Evolutionary conservation across 1,140 invertebrate species (phyloP), one percentile per base, ranked within the genome.

Genomic region (Drosophila murphyi): DNA sequence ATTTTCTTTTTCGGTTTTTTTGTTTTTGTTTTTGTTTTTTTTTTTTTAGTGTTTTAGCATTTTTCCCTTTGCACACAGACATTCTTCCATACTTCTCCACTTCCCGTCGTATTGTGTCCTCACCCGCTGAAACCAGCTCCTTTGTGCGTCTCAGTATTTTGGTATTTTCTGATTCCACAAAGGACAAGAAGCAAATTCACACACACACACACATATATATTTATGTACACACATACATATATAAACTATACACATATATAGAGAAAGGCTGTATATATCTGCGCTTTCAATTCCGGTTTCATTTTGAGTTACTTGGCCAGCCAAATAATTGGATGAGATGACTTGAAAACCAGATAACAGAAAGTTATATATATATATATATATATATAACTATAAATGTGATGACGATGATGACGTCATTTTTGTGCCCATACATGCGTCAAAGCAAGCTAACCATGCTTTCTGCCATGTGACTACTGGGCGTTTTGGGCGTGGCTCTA

Each of bases 321-420:
- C 48, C 73, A 72, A 72, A 76, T 76, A 75, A 75, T 75, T 75
- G 72, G 54, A 75, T 39, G 56, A 55, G 60, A 64, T 72, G 67
- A 57, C 35, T 43, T 51, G 29, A 41, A 47, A 37, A 54, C 32
- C 56, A 65, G 37, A 68, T 59, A 57, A 60, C 34, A 20, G 3
- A 7, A 12, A 8, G 31, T 37, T 8, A 55, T 6, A 10, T 8
- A 7, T 2, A 55, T 5, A 54, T 6, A 55, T 8, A 4, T 2
- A 52, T 39, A 10, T 3, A 32, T 5, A 5, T 60, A 6, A 5
- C 2, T 32, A n/a, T 43, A 2, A 3, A 37, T 43, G 48, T 73
- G 32, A 41, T 63, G 55, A 28, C 43, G 6, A 45, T n/a, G 37
- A 62, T 67, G 70, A 71, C 68, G 68, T 71, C 68, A 71, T 32